Evolutionary conservation across 2,797 vertebrate species (phyloP).

Genomic region (Coluber constrictor): DNA sequence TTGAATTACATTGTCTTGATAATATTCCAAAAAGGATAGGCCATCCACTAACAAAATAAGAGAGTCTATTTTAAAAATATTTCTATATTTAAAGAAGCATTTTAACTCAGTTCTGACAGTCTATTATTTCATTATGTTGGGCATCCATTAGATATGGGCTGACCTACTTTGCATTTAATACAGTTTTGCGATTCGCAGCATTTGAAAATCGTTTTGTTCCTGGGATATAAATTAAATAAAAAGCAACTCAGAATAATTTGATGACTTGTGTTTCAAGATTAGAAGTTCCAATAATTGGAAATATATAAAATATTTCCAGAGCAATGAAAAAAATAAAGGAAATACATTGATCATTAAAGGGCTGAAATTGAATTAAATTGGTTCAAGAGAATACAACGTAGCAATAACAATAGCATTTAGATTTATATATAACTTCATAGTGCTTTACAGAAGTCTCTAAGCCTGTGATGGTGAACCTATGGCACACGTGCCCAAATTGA

Average conservation of each 20-base stretch:
- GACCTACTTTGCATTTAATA: background rate
- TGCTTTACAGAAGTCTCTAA: background rate
- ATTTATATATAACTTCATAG: background rate
- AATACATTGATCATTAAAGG: background rate
- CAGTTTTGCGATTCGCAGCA: background rate
- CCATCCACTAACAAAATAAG: background rate
- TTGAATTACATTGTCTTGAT: background rate
- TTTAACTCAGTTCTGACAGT: background rate
- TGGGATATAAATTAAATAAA: constrained; percentile 1
- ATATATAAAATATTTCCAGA: background rate
- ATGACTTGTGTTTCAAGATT: background rate
- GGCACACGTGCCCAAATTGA: no score
- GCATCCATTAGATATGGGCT: background rate
- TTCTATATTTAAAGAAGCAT: background rate
- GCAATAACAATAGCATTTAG: background rate
- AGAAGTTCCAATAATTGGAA: background rate
- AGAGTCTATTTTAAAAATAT: background rate
- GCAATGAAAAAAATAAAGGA: background rate
- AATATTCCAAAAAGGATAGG: background rate
- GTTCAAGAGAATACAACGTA: background rate
- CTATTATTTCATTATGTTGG: background rate
- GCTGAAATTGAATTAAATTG: constrained; percentile 7
- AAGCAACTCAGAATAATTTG: background rate
- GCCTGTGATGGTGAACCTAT: no score
- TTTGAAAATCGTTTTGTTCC: constrained; percentile 2